phyloP scores from a whole-genome alignment of 1,140 invertebrate species.

The Hyles euphorbiae region DNA sequence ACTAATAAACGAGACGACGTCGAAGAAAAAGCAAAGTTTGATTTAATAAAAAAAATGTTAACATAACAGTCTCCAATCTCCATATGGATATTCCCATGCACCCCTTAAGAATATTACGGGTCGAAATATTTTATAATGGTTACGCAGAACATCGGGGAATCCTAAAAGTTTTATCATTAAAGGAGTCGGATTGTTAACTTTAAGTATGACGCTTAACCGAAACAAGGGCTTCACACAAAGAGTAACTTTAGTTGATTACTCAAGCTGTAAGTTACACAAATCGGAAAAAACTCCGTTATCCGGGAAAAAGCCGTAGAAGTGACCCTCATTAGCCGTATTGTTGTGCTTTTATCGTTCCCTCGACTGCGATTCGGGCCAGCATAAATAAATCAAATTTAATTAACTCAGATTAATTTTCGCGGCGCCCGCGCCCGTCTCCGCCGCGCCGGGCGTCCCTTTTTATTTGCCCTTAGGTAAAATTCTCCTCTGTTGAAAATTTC shows the following conservation, averaged over 20 bases:
- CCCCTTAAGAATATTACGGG: too few species aligned
- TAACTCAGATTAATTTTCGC: constrained; percentile 71
- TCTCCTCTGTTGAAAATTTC: constrained; percentile 42
- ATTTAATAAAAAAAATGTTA: neutral
- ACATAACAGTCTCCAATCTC: neutral
- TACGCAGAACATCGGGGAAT: too few species aligned
- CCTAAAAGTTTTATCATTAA: too few species aligned
- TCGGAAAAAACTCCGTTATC: constrained; percentile 54
- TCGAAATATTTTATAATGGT: too few species aligned
- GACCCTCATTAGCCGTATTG: constrained; percentile 64
- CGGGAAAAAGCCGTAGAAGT: constrained; percentile 59
- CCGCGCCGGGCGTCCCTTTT: constrained; percentile 50
- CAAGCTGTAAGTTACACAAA: constrained; percentile 30
- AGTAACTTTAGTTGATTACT: constrained; percentile 31
- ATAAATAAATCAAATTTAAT: constrained; percentile 73
- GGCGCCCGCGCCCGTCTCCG: constrained; percentile 33
- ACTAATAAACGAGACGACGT: too few species aligned
- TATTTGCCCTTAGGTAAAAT: constrained; percentile 58
- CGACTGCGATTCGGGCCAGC: constrained; percentile 37
- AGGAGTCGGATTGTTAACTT: too few species aligned
- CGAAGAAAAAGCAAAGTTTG: too few species aligned
- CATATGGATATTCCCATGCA: too few species aligned
- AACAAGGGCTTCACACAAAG: constrained; percentile 28
- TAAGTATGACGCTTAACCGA: constrained; percentile 11
- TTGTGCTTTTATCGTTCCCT: constrained; percentile 59